Base-by-base conservation (phyloP, 2,797 vertebrate genomes). In the Melanotaenia trifasciata region DNA sequence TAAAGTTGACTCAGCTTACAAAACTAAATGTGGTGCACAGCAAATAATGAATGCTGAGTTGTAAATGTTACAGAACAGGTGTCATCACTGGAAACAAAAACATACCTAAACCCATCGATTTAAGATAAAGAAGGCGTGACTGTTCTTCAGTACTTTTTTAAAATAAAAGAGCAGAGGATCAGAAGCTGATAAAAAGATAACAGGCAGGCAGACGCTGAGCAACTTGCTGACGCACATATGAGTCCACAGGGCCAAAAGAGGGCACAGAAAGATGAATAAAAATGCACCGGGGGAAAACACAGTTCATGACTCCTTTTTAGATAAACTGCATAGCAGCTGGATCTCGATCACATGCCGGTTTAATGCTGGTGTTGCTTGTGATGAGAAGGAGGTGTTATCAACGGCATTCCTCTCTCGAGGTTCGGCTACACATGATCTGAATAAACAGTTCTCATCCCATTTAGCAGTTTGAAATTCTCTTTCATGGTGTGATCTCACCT, bases 181-280 rank as follows among this genome's bases (percentile, higher is more conserved):
- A 67, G 67, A 45, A 82, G 64, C 54, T 0, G 66, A 80, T 80
- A 4, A 71, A 76, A 72, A 76, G 83, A 74, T 58, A 62, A 65
- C 70, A 64, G 63, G 58, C 51, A 18, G 35, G 63, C 62, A 60
- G 67, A 47, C 64, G 11, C 91, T 47, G 67, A 76, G 90, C 86
- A 89, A 85, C 89, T 81, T 30, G 78, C 75, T 92, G 94, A 91
- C 86, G 84, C 87, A 90, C 54, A 14, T 74, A 60, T 66, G 11
- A n/a, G 30, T 87, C 85, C 85, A 26, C 61, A 0, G 91, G 83
- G 90, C 90, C 26, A 3, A 65, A 72, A 53, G 57, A 80, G 87
- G 81, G 68, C 87, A 73, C 74, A 65, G 66, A 70, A 85, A 74
- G 81, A 90, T 50, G 65, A 83, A 70, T 53, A 53, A 79, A 79